phyloP scores from a whole-genome alignment of 2,113 vertebrate species.

The Aviceda subcristata region DNA sequence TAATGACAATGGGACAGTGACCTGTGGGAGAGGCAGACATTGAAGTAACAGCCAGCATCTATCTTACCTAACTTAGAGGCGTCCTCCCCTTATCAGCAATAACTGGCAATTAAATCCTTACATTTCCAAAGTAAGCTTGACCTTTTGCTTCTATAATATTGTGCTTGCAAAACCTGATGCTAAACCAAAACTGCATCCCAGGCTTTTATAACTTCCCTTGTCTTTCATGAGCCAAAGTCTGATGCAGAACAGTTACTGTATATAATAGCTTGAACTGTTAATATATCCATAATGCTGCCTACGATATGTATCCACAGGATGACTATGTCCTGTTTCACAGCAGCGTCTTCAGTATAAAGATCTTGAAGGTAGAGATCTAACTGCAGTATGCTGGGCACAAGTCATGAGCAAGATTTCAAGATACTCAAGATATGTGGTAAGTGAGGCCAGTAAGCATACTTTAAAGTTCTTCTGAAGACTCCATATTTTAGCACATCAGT shows the following conservation, averaged over 20 bases:
- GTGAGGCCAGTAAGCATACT: not conserved
- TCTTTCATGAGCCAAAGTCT: not conserved
- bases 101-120: not conserved
- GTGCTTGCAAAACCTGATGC: not conserved
- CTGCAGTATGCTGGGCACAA: fast-evolving
- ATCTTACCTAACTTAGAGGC: not conserved
- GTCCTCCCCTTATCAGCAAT: not conserved
- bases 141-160: not conserved
- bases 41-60: not conserved
- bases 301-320: not conserved
- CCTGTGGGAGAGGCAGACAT: not conserved
- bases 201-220: not conserved
- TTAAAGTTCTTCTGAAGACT: not conserved
- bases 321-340: not conserved
- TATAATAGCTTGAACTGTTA: not conserved
- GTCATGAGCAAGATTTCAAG: not conserved
- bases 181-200: not conserved
- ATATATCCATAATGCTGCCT: not conserved
- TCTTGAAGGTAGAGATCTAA: not conserved
- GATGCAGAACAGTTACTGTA: not conserved
- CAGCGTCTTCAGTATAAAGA: not conserved
- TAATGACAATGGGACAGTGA: not conserved
- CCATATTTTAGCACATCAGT: not conserved
- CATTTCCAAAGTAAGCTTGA: not conserved
- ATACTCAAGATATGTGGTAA: not conserved